A percentile compares a stretch with the other conserved stretches of the same genome.
phyloP scores from a whole-genome alignment of 2,888 invertebrate species.

The Rhyacophila evoluta region DNA sequence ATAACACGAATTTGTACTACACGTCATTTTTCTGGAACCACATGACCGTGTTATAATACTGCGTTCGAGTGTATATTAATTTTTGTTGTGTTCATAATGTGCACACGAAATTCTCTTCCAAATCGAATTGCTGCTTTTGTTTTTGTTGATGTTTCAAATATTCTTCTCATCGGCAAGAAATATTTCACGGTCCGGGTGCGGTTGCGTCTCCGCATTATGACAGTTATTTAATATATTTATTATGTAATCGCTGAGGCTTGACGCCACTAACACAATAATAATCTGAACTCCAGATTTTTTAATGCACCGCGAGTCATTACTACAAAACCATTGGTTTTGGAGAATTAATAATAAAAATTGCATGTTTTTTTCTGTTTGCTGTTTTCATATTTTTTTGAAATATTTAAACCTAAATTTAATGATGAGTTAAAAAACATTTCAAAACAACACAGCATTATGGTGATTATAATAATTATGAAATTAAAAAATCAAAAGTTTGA shows the following conservation, averaged over 20 bases:
- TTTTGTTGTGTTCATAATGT: neutral
- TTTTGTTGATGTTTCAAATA: neutral
- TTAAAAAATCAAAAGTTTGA: too few species aligned
- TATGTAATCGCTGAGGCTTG: conserved; percentile 4
- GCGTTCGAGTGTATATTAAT: too few species aligned
- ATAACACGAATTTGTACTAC: too few species aligned
- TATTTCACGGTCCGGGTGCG: conserved; percentile 16
- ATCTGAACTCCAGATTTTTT: neutral
- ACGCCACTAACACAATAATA: conserved; percentile 9
- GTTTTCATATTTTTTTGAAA: too few species aligned
- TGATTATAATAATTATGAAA: too few species aligned
- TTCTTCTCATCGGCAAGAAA: neutral
- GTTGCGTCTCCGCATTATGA: neutral
- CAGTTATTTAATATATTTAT: conserved; percentile 15
- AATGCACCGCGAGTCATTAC: neutral
- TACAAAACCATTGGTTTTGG: neutral
- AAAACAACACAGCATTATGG: too few species aligned
- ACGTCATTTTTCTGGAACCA: too few species aligned
- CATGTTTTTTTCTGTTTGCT: too few species aligned
- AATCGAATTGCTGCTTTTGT: neutral
- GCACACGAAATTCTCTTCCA: neutral
- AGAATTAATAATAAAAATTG: too few species aligned
- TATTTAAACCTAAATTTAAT: too few species aligned
- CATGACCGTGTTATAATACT: too few species aligned
- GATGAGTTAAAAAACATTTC: too few species aligned